These are phyloP conservation scores for Acipenser oxyrinchus DNA, from an alignment of 2,797 vertebrate species.

Conservation along the genomic window DNA sequence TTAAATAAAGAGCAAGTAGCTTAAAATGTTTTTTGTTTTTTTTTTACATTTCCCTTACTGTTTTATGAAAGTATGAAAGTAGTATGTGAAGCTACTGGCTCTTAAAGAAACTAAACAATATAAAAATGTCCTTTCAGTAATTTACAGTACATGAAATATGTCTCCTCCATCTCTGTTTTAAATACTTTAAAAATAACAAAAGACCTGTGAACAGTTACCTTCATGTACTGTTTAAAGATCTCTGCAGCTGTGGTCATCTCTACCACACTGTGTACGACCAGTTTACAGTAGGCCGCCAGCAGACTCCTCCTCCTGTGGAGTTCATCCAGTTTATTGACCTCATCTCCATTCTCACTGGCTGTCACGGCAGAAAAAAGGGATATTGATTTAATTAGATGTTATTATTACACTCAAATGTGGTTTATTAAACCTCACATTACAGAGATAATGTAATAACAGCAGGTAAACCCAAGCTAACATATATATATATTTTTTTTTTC, in stretches of 20 bases:
- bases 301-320: conserved; percentile 68
- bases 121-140: too few relatives aligned
- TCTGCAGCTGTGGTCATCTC: conserved; percentile 74
- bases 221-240: conserved; percentile 78
- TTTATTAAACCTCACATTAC: conserved; percentile 44
- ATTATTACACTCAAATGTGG: conserved; percentile 53
- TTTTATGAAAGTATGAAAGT: too few relatives aligned
- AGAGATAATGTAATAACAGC: too few relatives aligned
- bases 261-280: conserved; percentile 69
- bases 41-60: too few relatives aligned
- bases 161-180: too few relatives aligned
- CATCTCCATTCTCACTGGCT: conserved; percentile 31
- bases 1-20: too few relatives aligned
- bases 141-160: too few relatives aligned
- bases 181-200: not conserved
- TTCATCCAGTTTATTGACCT: conserved; percentile 54
- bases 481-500: conserved; percentile 53
- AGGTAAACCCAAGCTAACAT: conserved; percentile 36
- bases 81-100: too few relatives aligned
- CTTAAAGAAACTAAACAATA: too few relatives aligned
- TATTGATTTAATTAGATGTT: not conserved
- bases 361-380: not conserved
- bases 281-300: conserved; percentile 79
- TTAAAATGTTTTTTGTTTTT: too few relatives aligned
- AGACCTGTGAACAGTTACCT: conserved; percentile 51